A percentile compares a stretch with the other conserved stretches of the same genome.
Conservation (phyloP, 2,888 invertebrate species). For the Nasonovia ribisnigri region DNA sequence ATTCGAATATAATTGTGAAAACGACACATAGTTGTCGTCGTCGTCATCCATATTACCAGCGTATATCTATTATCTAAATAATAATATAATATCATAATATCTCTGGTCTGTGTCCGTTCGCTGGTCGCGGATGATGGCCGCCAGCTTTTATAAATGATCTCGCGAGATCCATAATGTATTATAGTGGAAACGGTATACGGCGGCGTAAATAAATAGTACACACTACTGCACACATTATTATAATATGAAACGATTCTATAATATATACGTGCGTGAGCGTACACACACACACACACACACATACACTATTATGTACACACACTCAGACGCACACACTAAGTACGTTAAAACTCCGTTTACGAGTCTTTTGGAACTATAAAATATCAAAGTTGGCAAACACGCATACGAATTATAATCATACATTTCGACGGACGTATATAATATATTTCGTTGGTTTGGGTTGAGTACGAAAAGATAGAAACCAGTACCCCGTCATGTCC, state of each 20-base stretch:
- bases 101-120: constrained; percentile 22
- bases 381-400: constrained; percentile 27
- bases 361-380: not conserved
- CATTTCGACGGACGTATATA: not conserved
- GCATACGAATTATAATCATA: not conserved
- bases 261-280: no score
- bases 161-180: not conserved
- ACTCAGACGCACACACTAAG: not conserved
- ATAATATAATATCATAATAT: not conserved
- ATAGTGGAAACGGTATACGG: not conserved
- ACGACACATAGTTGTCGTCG: not conserved
- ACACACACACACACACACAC: not conserved
- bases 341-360: constrained; percentile 34
- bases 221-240: not conserved
- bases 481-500: constrained; percentile 39
- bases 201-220: constrained; percentile 5
- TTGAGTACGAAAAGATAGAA: constrained; percentile 38
- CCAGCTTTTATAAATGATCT: not conserved
- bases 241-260: not conserved
- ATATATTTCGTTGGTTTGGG: constrained; percentile 8
- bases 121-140: not conserved
- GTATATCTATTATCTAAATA: not conserved
- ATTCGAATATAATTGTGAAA: not conserved
- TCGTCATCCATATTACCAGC: not conserved
- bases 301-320: not conserved